Percentiles rank a stretch among this genome's conserved stretches.
These are phyloP conservation scores for Rhadinocentrus ornatus DNA, from an alignment of 2,797 vertebrate species.

Conservation along the genomic window DNA sequence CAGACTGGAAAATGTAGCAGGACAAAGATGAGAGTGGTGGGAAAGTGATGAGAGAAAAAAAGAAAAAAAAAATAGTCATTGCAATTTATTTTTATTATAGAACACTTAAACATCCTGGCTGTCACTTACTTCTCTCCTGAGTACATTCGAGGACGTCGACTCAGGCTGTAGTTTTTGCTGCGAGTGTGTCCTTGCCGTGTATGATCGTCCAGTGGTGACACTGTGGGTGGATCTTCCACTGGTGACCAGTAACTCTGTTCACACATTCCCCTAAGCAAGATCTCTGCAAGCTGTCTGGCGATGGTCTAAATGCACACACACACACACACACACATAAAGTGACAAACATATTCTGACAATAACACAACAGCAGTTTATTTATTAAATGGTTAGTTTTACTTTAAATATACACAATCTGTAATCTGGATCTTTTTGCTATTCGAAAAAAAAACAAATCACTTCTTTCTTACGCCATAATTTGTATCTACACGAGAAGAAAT, in stretches of 20 bases:
- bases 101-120: conserved; percentile 11
- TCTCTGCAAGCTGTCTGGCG: conserved; percentile 97
- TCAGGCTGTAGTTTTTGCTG: conserved; percentile 89
- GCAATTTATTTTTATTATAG: conserved; percentile 29
- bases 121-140: conserved; percentile 92
- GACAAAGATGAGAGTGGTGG: conserved; percentile 14
- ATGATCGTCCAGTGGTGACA: conserved; percentile 93
- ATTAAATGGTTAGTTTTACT: neutral
- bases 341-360: conserved; percentile 1
- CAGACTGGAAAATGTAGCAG: conserved; percentile 80
- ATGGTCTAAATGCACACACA: conserved; percentile 86
- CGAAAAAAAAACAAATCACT: too few species aligned
- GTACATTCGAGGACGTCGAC: conserved; percentile 91
- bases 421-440: too few species aligned
- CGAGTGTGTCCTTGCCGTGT: conserved; percentile 87
- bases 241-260: conserved; percentile 99
- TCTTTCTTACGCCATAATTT: neutral
- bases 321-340: conserved; percentile 11
- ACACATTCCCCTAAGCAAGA: conserved; percentile 96
- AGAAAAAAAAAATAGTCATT: conserved; percentile 26
- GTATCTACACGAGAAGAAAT: neutral
- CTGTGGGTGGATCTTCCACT: conserved; percentile 92
- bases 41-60: conserved; percentile 10
- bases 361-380: neutral
- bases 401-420: too few species aligned